Evolutionary conservation across 1,140 invertebrate species (phyloP), one percentile per base, ranked within the genome.

Genomic region (Phthorimaea operculella): DNA sequence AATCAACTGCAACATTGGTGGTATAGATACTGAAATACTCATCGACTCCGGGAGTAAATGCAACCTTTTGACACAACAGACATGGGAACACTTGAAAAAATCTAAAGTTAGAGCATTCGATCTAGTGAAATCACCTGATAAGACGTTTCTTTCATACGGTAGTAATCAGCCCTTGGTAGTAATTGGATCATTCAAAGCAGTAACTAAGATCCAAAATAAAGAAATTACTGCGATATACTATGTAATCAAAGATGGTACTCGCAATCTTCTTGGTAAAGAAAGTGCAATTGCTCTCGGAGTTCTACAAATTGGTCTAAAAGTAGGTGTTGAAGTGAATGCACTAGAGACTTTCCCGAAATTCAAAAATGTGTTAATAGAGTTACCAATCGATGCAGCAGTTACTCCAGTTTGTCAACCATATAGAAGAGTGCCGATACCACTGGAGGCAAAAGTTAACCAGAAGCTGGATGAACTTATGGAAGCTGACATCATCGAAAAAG

Each of bases 1-100:
- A 12, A n/a, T 39, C 36, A 39, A 39, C 10, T 39, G 36, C n/a
- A n/a, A 39, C 10, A 39, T 39, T n/a, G 36, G 36, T 39, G 36
- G 36, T n/a, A n/a, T 39, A 12, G 8, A 10, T 39, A n/a, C n/a
- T 4, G 36, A 39, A 39, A 2, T 39, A n/a, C n/a, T 39, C 3
- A 47, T 47, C 16, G 45, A 47, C 9, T 47, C 45, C 3, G 45
- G 45, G 14, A 47, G 45, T 16, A 47, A 47, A 47, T 47, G 45
- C 10, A 47, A 47, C 16, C 11, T 47, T 47, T 14, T 47, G 8
- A 47, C 14, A 5, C 11, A 47, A 9, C 11, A 18, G 9, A 47
- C 45, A 18, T 47, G 45, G 45, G 45, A 47, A 15, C 14, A 18
- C 9, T 18, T 47, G 8, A 47, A 15, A 47, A 10, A 15, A 9